A percentile compares a stretch with the other conserved stretches of the same genome.
phyloP scores from a whole-genome alignment of 2,113 vertebrate genomes.

The Anolis sagrei region DNA sequence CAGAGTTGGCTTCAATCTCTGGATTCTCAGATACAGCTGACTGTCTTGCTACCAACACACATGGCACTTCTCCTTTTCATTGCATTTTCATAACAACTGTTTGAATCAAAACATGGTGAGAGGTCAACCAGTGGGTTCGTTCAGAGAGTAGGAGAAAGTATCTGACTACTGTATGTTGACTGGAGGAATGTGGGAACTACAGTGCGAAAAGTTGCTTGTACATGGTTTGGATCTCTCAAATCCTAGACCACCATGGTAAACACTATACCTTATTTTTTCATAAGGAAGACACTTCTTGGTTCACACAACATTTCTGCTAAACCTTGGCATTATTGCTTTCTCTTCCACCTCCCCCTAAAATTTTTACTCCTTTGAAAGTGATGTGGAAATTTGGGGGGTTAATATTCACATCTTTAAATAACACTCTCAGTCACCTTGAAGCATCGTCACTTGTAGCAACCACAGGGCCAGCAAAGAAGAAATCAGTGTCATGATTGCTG shows the following conservation, averaged over 20 bases:
- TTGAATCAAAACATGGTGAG: no score
- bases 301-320: background rate
- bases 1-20: no score
- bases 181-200: background rate
- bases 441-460: background rate
- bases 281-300: background rate
- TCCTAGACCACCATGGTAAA: background rate
- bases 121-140: no score
- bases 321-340: background rate
- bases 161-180: no score
- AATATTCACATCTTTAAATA: background rate
- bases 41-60: no score
- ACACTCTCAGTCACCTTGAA: conserved; percentile 1
- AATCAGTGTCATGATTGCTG: background rate
- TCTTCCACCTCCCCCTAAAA: no score
- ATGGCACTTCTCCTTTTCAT: no score
- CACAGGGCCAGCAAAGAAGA: background rate
- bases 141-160: background rate
- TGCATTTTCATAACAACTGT: no score
- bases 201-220: background rate
- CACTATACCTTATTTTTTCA: background rate
- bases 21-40: no score
- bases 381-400: no score
- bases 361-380: background rate
- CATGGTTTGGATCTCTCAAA: background rate